A percentile compares a stretch with the other conserved stretches of the same genome.
phyloP scores from a whole-genome alignment of 2,113 vertebrate genomes.

The Indicator maculatus region DNA sequence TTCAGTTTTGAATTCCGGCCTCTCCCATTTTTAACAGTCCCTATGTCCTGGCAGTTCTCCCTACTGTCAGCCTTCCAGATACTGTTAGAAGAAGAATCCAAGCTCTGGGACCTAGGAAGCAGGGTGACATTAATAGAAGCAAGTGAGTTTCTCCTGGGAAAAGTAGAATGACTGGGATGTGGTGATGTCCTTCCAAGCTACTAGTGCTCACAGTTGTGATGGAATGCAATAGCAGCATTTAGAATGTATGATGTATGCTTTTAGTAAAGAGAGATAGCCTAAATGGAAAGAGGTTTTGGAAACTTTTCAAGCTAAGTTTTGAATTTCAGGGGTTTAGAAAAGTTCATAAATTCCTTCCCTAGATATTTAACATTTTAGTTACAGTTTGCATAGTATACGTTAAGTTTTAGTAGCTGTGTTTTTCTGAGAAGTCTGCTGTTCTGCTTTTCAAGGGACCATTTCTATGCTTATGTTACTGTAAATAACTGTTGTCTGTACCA shows the following conservation, averaged over 20 bases:
- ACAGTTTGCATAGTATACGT: neutral
- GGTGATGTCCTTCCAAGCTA: neutral
- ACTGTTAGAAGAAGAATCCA: neutral
- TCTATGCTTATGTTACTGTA: accelerated
- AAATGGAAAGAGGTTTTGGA: neutral
- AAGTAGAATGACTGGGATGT: neutral
- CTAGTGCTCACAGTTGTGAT: neutral
- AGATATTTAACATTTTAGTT: neutral
- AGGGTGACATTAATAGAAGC: neutral
- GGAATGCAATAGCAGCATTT: neutral
- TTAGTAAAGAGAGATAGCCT: neutral
- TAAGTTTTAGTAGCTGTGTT: neutral
- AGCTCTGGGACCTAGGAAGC: neutral
- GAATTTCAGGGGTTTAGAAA: neutral
- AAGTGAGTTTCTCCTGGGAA: neutral
- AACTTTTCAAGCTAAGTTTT: neutral
- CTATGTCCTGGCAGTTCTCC: neutral
- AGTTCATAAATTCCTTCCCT: neutral
- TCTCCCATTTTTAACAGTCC: neutral
- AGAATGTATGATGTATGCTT: neutral
- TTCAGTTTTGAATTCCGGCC: neutral
- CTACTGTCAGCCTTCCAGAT: accelerated
- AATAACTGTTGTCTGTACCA: neutral
- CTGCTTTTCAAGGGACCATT: neutral
- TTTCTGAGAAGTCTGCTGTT: neutral